These are phyloP conservation scores for Gerris buenoi DNA, from an alignment of 1,140 invertebrate species.

Conservation along the genomic window DNA sequence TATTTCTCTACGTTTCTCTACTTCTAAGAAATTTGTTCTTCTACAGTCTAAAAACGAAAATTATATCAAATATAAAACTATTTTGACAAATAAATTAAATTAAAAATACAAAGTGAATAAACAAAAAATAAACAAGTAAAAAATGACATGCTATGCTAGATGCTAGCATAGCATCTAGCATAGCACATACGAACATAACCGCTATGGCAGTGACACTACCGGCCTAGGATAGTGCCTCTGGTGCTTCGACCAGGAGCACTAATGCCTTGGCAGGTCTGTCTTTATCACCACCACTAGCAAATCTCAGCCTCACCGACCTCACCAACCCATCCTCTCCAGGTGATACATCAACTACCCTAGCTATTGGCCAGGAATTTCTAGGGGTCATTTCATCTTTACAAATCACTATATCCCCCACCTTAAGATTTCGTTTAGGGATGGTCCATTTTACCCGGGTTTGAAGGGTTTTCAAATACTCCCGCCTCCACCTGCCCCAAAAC, in stretches of 20 bases:
- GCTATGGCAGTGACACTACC: not conserved
- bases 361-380: not conserved
- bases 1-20: no score
- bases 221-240: not conserved
- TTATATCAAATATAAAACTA: no score
- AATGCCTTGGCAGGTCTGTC: not conserved
- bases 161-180: no score
- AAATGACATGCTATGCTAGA: no score
- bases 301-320: not conserved
- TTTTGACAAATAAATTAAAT: no score
- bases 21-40: no score
- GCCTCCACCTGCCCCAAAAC: not conserved
- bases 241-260: not conserved
- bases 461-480: not conserved
- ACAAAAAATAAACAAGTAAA: no score
- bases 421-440: not conserved
- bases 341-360: not conserved
- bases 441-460: not conserved
- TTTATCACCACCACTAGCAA: not conserved
- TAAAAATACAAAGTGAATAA: no score
- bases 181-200: no score
- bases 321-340: not conserved
- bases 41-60: no score
- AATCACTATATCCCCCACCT: not conserved
- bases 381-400: not conserved